Base-by-base conservation (phyloP, 2,797 vertebrate genomes). In the Crocidura indochinensis region DNA sequence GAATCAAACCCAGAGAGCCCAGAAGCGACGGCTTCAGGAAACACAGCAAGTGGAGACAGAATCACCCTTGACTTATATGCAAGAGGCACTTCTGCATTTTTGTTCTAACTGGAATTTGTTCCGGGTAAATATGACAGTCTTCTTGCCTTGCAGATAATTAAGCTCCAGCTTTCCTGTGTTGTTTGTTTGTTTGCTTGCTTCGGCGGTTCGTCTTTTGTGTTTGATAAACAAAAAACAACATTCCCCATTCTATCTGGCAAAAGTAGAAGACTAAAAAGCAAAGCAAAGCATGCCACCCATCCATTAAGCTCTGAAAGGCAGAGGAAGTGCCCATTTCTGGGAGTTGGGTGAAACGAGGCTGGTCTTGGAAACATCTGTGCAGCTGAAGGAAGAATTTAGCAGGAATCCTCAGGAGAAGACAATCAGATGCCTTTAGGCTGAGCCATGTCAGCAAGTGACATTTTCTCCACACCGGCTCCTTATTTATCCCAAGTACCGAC, bases 121-220 rank as follows among this genome's bases (percentile, higher is more conserved):
- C 3, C 0, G 19, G 78, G 68, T 80, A 92, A 90, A 84, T 67
- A 86, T 26, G 53, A 87, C 92, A 91, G 74, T 86, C 83, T 85
- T 93, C 88, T 51, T 96, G 26, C 83, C 87, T 86, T 91, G 85
- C 82, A 89, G 76, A 93, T 87, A 90, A 93, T 93, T 78, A 79
- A 92, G 72, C n/a, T 91, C 68, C 67, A 72, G 46, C 53, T 91
- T 84, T 83, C 56, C 69, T 53, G 12, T 53, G 51, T 53, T 53
- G 8, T 53, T 53, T 14, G 4, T 10, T 53, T 53, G 8, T 14
- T 53, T 53, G 12, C 11, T 53, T 53, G 12, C 11, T 53, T 53
- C 14, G 3, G 38, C 38, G 38, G 38, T 38, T 38, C 5, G 38
- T 62, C 60, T 19, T 62, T 62, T 17, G 11, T 24, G 3, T 20